Evolutionary conservation across 1,140 invertebrate genomes (phyloP).

Genomic region (Drosophila melanica): DNA sequence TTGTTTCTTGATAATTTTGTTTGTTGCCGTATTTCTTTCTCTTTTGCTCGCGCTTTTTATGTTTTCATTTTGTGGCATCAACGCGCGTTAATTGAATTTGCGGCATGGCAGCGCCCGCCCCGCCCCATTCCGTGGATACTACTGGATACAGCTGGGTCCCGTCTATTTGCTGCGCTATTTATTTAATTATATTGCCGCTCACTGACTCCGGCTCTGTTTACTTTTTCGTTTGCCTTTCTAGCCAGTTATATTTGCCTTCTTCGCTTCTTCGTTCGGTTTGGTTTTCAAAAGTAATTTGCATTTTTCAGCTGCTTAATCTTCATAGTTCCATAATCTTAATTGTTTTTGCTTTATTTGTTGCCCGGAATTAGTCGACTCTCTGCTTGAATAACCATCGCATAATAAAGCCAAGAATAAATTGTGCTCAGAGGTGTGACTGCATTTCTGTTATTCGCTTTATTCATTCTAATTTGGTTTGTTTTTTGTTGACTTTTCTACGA

Average conservation of each 20-base stretch:
- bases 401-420: conserved; percentile 2
- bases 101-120: conserved; percentile 36
- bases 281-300: conserved; percentile 63
- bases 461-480: neutral
- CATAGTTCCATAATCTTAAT: conserved; percentile 21
- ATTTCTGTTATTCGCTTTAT: neutral
- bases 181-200: conserved; percentile 69
- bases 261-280: conserved; percentile 11
- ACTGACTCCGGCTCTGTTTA: conserved; percentile 28
- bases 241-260: conserved; percentile 59
- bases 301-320: conserved; percentile 67
- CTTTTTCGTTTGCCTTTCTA: conserved; percentile 59
- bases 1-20: conserved; percentile 52
- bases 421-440: conserved; percentile 9
- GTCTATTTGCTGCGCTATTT: conserved; percentile 59
- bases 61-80: conserved; percentile 42
- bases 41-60: conserved; percentile 46
- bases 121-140: neutral
- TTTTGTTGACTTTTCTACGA: no score
- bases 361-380: conserved; percentile 40
- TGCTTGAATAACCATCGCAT: conserved; percentile 33
- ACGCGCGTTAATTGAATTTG: conserved; percentile 74
- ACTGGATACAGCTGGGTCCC: conserved; percentile 8
- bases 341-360: conserved; percentile 41
- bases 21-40: conserved; percentile 34